A percentile compares a stretch with the other conserved stretches of the same genome.
Evolutionary conservation across 1,140 invertebrate species (phyloP).

Genomic region (Belonocnema kinseyi): DNA sequence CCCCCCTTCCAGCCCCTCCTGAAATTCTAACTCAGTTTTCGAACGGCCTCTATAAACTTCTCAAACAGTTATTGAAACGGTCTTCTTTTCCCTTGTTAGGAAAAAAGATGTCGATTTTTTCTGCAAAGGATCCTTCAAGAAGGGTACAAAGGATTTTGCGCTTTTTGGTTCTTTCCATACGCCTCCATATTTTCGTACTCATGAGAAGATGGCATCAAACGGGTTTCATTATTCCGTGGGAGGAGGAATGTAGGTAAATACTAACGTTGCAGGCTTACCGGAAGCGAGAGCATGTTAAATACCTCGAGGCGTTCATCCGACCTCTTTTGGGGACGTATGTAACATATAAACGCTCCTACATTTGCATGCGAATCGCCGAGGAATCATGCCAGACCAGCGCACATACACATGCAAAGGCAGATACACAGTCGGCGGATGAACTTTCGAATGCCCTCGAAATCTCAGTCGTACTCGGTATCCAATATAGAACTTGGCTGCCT

Average conservation of each 20-base stretch:
- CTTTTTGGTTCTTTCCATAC: background rate
- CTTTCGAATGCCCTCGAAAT: constrained; percentile 21
- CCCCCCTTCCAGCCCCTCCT: too few species aligned
- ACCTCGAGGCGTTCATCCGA: constrained; percentile 31
- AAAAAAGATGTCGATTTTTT: background rate
- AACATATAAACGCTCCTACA: constrained; percentile 24
- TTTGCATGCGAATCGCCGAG: constrained; percentile 25
- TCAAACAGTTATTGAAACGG: too few species aligned
- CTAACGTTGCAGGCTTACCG: constrained; percentile 16
- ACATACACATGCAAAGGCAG: background rate
- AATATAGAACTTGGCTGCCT: background rate
- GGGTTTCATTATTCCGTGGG: constrained; percentile 22
- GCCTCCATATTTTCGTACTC: constrained; percentile 6
- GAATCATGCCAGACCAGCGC: constrained; percentile 29
- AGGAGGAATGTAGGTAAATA: constrained; percentile 24
- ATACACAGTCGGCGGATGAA: constrained; percentile 11
- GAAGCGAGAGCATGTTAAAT: constrained; percentile 10
- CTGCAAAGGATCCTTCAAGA: background rate
- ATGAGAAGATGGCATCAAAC: constrained; percentile 21
- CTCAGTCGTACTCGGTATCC: constrained; percentile 17
- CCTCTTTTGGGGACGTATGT: constrained; percentile 27
- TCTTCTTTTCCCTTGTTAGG: background rate
- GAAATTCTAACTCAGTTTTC: too few species aligned
- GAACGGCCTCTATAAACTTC: too few species aligned
- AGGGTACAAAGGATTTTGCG: constrained; percentile 5